Evolutionary conservation across 1,140 invertebrate species (phyloP).

Genomic region (Drosophila tristis): DNA sequence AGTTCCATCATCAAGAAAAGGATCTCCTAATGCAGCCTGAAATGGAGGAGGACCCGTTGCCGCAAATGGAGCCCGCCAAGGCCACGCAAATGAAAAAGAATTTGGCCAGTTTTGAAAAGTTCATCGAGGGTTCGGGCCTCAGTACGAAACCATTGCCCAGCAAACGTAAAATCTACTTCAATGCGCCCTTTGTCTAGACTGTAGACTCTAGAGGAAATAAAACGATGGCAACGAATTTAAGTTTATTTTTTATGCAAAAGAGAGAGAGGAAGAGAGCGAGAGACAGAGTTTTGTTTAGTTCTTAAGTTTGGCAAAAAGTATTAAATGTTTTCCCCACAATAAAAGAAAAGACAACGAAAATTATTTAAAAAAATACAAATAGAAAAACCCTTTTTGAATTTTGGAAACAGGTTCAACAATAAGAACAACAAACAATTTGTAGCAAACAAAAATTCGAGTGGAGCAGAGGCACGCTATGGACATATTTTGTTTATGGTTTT

Average conservation of each 20-base stretch:
- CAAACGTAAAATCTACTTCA: constrained; percentile 79
- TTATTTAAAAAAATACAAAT: too few species aligned
- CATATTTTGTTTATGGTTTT: too few species aligned
- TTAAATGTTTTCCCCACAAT: constrained; percentile 45
- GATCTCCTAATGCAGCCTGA: constrained; percentile 8
- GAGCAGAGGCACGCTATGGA: too few species aligned
- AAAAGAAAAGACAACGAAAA: constrained; percentile 10
- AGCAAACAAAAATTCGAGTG: too few species aligned
- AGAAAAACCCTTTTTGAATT: too few species aligned
- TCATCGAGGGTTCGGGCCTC: constrained; percentile 71
- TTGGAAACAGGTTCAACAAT: too few species aligned
- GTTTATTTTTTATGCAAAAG: constrained; percentile 14
- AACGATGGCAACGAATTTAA: constrained; percentile 45
- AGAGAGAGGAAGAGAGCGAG: too few species aligned
- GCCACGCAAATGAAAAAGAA: constrained; percentile 65
- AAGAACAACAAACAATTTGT: too few species aligned
- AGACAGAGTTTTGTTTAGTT: constrained; percentile 45
- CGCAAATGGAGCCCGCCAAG: constrained; percentile 26
- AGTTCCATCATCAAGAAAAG: constrained; percentile 23
- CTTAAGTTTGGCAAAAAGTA: constrained; percentile 59
- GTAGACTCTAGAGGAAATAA: constrained; percentile 6
- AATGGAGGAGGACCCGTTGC: constrained; percentile 1
- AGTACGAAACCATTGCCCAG: constrained; percentile 76
- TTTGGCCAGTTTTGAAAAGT: constrained; percentile 74
- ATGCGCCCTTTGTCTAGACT: constrained; percentile 73